Evolutionary conservation across 2,113 vertebrate species (phyloP), one percentile per base, ranked within the genome.

Genomic region (Malurus elegans): DNA sequence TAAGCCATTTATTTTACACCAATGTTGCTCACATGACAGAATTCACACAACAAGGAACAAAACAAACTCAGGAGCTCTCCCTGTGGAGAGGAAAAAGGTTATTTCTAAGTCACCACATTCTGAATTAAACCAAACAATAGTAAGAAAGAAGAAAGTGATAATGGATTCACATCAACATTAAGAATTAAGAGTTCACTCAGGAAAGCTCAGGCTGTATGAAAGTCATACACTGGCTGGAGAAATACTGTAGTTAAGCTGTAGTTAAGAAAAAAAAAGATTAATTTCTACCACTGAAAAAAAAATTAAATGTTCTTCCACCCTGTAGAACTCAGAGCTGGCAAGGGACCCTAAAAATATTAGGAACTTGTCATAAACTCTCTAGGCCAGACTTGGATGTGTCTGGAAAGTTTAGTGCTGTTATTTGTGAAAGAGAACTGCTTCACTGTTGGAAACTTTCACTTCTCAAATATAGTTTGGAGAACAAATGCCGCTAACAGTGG

Each of bases 401-500:
- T 93, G 64, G 47, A 71, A 88, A 86, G 42, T 84, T 91, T 75
- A 40, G 32, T 65, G 42, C 32, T 88, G 18, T 47, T 80, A 47
- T 86, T 84, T 78, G 38, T 48, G 48, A 42, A 79, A 60, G 26
- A 76, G 38, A 73, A 66, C 36, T 48, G 32, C 54, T 83, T 92
- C 32, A 12, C 70, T 90, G 54, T 36, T 56, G 88, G 79, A 86
- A 92, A 92, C 75, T 91, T 97, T 87, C 21, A n/a, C n/a, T 80
- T 86, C 92, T 74, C 32, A 86, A 80, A 56, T 60, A 40, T 14
- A 51, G 72, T 74, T 92, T 88, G 72, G 40, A 92, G 79, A 86
- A 80, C 79, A 96, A 94, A 96, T 94, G 91, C 76, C 11, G 18
- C 79, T 95, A 93, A 90, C 91, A 84, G 92, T 88, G 75, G 91